A percentile compares a stretch with the other conserved stretches of the same genome.
Evolutionary conservation across 2,888 invertebrate genomes (phyloP).

Genomic region (Pharmacophagus antenor): DNA sequence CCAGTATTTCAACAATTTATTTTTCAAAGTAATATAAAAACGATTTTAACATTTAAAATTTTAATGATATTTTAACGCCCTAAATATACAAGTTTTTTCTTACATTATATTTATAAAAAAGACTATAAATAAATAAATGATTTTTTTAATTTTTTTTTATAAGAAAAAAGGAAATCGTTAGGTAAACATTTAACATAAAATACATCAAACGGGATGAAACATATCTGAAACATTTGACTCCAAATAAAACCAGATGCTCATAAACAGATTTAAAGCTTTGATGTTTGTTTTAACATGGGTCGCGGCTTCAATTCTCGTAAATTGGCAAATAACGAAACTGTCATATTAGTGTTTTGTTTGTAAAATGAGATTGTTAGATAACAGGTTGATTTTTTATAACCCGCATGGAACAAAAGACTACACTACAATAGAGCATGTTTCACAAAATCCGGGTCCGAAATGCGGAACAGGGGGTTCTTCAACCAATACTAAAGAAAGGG

Average conservation of each 20-base stretch:
- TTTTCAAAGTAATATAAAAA: constrained; percentile 2
- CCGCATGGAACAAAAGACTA: constrained; percentile 15
- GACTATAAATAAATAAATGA: too few relatives aligned
- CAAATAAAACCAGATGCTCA: constrained; percentile 63
- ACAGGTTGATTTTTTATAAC: constrained; percentile 25
- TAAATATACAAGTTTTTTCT: background rate
- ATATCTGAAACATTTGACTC: constrained; percentile 62
- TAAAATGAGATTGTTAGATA: constrained; percentile 2
- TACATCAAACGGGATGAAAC: constrained; percentile 61
- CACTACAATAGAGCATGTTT: constrained; percentile 35
- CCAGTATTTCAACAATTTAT: constrained; percentile 11
- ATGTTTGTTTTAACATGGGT: constrained; percentile 55
- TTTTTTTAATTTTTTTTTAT: too few relatives aligned
- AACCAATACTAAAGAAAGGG: constrained; percentile 61
- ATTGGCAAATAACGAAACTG: constrained; percentile 22
- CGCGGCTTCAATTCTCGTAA: constrained; percentile 33
- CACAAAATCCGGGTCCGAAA: constrained; percentile 39
- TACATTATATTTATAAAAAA: too few relatives aligned
- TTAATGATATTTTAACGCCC: background rate
- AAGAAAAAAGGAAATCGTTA: constrained; percentile 35
- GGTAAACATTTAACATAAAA: constrained; percentile 48
- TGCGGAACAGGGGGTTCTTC: constrained; percentile 53
- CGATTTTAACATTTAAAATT: constrained; percentile 26
- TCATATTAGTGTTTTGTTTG: constrained; percentile 9
- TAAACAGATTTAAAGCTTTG: constrained; percentile 47